Conservation (phyloP, 2,797 vertebrate species). For the Betta splendens region DNA sequence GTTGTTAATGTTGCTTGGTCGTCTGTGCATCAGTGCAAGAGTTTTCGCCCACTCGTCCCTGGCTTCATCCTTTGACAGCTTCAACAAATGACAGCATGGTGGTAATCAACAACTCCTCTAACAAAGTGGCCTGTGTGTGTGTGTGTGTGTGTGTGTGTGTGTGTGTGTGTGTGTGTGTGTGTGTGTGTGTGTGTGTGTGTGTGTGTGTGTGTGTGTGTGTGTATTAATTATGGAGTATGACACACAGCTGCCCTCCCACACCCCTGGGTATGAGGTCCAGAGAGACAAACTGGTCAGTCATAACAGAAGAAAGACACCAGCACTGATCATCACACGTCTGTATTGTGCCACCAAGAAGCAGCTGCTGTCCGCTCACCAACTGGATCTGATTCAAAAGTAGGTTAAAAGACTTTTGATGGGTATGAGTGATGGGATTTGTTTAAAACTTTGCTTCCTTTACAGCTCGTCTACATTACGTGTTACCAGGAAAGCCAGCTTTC, state of each 20-base stretch:
- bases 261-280: slow-evolving; percentile 44
- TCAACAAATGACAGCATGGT: slow-evolving; percentile 22
- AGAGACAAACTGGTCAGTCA: slow-evolving; percentile 64
- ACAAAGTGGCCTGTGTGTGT: slow-evolving; percentile 66
- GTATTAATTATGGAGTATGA: slow-evolving; percentile 61
- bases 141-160: slow-evolving; percentile 41
- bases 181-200: slow-evolving; percentile 36
- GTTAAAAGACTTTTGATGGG: slow-evolving; percentile 14
- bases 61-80: slow-evolving; percentile 1
- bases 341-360: slow-evolving; percentile 10
- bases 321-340: slow-evolving; percentile 17
- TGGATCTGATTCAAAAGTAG: slow-evolving; percentile 44
- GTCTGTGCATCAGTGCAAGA: neutral
- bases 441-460: too few relatives aligned
- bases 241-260: slow-evolving; percentile 66
- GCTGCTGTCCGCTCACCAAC: neutral
- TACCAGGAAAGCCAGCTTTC: neutral
- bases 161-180: slow-evolving; percentile 27
- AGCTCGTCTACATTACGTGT: neutral
- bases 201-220: slow-evolving; percentile 40
- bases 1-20: neutral
- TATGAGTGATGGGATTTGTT: too few relatives aligned
- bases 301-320: slow-evolving; percentile 38
- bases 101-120: slow-evolving; percentile 26
- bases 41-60: slow-evolving; percentile 8